Percentiles rank a stretch among this genome's conserved stretches.
Evolutionary conservation across 2,888 invertebrate species (phyloP).

Genomic region (Macrophya annulata): DNA sequence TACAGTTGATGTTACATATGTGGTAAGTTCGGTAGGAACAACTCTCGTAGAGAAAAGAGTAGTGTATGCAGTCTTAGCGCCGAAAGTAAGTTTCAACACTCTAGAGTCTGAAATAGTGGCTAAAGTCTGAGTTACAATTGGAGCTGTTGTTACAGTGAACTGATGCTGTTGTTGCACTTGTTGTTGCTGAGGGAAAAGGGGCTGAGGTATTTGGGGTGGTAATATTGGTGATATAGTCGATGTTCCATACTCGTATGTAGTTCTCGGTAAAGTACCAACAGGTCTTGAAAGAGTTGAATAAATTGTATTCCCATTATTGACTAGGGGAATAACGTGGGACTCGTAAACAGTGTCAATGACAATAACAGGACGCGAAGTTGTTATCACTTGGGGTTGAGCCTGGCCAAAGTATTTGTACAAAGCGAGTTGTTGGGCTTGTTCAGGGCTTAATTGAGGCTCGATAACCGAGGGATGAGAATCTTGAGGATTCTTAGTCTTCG

Average conservation of each 20-base stretch:
- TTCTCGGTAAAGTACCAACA: slow-evolving; percentile 89
- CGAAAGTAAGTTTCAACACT: slow-evolving; percentile 92
- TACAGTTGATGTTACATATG: slow-evolving; percentile 90
- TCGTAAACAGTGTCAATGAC: slow-evolving; percentile 91
- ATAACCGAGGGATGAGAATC: slow-evolving; percentile 23
- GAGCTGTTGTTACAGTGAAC: slow-evolving; percentile 89
- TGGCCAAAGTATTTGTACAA: slow-evolving; percentile 87
- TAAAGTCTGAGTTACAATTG: slow-evolving; percentile 90
- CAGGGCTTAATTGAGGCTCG: slow-evolving; percentile 81
- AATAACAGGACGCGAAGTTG: slow-evolving; percentile 89
- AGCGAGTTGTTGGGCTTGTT: slow-evolving; percentile 89
- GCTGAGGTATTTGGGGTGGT: slow-evolving; percentile 74
- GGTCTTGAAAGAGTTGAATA: slow-evolving; percentile 90
- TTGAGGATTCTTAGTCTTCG: slow-evolving; percentile 79
- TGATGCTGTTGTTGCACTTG: slow-evolving; percentile 84
- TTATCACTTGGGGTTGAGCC: slow-evolving; percentile 84
- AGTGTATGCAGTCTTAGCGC: slow-evolving; percentile 94
- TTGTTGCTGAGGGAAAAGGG: slow-evolving; percentile 81
- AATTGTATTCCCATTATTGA: slow-evolving; percentile 88
- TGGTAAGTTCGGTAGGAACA: slow-evolving; percentile 91
- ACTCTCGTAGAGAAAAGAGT: slow-evolving; percentile 92
- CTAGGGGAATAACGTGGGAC: slow-evolving; percentile 90
- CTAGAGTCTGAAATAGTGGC: slow-evolving; percentile 91
- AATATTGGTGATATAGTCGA: slow-evolving; percentile 83
- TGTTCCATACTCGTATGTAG: slow-evolving; percentile 89